Conservation (phyloP, 1,140 invertebrate genomes). For the Pararge aegeria region DNA sequence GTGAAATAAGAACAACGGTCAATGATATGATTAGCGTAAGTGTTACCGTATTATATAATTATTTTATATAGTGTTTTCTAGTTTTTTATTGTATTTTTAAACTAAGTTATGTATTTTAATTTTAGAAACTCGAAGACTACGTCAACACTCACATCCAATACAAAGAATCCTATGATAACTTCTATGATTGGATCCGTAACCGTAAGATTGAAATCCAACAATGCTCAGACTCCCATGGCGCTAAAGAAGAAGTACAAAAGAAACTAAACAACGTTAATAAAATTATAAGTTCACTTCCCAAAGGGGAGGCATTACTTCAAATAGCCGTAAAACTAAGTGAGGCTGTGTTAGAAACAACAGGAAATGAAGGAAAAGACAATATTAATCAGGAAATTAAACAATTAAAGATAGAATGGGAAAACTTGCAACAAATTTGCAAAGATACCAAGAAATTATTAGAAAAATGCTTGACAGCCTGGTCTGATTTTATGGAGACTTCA, state of each 20-base stretch:
- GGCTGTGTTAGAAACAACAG: constrained; percentile 89
- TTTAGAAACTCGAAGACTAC: constrained; percentile 87
- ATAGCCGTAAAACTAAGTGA: constrained; percentile 89
- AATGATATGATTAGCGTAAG: constrained; percentile 82
- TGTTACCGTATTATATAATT: constrained; percentile 61
- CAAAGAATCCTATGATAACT: constrained; percentile 88
- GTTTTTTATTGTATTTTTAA: background rate
- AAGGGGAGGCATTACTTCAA: constrained; percentile 87
- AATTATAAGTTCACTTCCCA: constrained; percentile 83
- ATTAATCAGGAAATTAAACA: constrained; percentile 92
- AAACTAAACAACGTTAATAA: constrained; percentile 87
- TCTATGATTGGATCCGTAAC: constrained; percentile 93
- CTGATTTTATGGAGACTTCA: constrained; percentile 89
- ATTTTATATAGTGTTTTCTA: constrained; percentile 1
- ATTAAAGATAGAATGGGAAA: constrained; percentile 92
- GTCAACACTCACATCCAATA: constrained; percentile 94
- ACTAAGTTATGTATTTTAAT: background rate
- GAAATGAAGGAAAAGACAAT: constrained; percentile 91
- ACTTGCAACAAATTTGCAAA: constrained; percentile 88
- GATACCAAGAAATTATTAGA: constrained; percentile 89
- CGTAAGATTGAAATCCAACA: constrained; percentile 91
- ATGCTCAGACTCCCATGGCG: constrained; percentile 90
- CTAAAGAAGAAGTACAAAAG: constrained; percentile 86
- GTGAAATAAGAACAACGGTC: constrained; percentile 84
- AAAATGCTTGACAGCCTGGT: constrained; percentile 92